Evolutionary conservation across 2,888 invertebrate genomes (phyloP), one percentile per base, ranked within the genome.

Genomic region (Leptinotarsa rubiginosa): DNA sequence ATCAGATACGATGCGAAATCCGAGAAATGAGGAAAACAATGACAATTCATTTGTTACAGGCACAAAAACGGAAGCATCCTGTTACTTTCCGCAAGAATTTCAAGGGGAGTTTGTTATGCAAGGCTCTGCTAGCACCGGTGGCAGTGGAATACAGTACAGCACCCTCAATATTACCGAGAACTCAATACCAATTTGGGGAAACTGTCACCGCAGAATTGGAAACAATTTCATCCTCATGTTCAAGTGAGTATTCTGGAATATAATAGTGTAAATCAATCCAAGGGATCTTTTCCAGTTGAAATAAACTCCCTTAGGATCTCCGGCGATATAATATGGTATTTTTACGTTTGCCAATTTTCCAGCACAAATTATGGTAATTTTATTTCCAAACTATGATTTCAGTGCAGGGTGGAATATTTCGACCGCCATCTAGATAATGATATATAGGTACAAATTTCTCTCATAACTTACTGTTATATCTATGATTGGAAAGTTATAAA

Each of bases 31-130:
- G 56, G 22, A 56, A 56, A 56, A 41, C 25, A 41, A 62, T 62
- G 5, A 62, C 62, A 41, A 31, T 62, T 62, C 18, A 16, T 73
- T 78, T 79, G 54, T 80, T 82, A 68, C 80, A 83, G 83, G 74
- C 56, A 52, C 74, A 10, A 41, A 65, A 47, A 70, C 77, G 69
- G 79, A 81, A 76, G 89, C 88, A 64, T 88, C 89, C 52, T 93
- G 92, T 85, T 92, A 91, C 85, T 92, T 93, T 85, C 90, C 92
- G 31, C 89, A 90, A 75, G 92, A 92, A 85, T 90, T 91, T 80
- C 92, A 92, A 87, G 92, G 92, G 41, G 90, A 91, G 78, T 93
- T 90, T 84, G 87, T 91, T 78, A 92, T 91, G 88, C 92, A 92
- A 86, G 89, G 84, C 84, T 85, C 84, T 83, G 84, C 84, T 65